Evolutionary conservation across 1,140 invertebrate genomes (phyloP).

Genomic region (Solenopsis invicta): DNA sequence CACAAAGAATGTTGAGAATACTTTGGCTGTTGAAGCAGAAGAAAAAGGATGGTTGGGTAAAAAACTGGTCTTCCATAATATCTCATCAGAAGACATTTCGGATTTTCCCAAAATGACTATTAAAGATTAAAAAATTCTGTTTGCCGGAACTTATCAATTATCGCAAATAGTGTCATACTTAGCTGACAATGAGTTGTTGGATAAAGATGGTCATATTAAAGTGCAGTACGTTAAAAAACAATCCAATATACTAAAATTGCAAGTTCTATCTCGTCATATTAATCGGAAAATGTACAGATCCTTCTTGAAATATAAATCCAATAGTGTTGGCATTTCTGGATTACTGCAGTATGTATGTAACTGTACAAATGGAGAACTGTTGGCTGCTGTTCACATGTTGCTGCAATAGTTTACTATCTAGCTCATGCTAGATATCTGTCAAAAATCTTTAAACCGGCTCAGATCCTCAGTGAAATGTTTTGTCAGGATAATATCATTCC

Average conservation of each 20-base stretch:
- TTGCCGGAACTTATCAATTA: conserved; percentile 28
- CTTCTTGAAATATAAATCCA: conserved; percentile 59
- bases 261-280: conserved; percentile 67
- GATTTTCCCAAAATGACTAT: neutral
- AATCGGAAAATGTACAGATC: conserved; percentile 52
- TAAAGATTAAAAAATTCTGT: conserved; percentile 30
- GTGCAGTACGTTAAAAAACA: neutral
- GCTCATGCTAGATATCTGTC: too few relatives aligned
- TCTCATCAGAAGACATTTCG: neutral
- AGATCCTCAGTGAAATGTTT: too few relatives aligned
- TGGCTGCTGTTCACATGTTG: neutral
- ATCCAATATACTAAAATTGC: conserved; percentile 27
- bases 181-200: conserved; percentile 39
- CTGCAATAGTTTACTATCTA: neutral
- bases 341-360: neutral
- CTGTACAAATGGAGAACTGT: neutral
- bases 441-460: too few relatives aligned
- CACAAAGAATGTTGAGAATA: neutral
- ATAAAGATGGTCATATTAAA: neutral
- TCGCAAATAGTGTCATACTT: conserved; percentile 37
- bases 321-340: neutral
- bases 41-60: conserved; percentile 1
- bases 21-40: neutral
- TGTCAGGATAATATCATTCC: too few relatives aligned
- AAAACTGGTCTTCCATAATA: neutral